phyloP scores from a whole-genome alignment of 2,888 invertebrate genomes.

The Acleris literana region DNA sequence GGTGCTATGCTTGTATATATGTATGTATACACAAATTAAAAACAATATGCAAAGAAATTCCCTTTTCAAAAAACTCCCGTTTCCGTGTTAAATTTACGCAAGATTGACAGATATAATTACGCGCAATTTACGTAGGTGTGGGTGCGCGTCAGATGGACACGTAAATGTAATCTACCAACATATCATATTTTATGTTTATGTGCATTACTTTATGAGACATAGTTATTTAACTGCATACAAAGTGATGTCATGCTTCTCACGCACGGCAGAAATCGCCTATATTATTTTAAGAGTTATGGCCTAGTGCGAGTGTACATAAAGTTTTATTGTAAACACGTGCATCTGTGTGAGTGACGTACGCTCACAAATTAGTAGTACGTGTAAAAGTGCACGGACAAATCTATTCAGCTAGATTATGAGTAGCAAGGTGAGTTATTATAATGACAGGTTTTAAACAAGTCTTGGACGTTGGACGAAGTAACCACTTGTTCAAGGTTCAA shows the following conservation, averaged over 20 bases:
- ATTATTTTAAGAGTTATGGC: slow-evolving; percentile 71
- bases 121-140: background rate
- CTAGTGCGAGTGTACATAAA: slow-evolving; percentile 72
- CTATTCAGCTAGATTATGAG: slow-evolving; percentile 4
- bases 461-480: too few relatives aligned
- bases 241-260: slow-evolving; percentile 53
- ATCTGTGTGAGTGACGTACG: slow-evolving; percentile 55
- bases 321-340: slow-evolving; percentile 79
- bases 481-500: too few relatives aligned
- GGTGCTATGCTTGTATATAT: too few relatives aligned
- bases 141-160: slow-evolving; percentile 5
- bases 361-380: slow-evolving; percentile 44
- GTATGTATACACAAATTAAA: too few relatives aligned
- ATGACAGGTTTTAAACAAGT: too few relatives aligned
- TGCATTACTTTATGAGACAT: slow-evolving; percentile 15
- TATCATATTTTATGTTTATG: slow-evolving; percentile 6
- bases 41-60: too few relatives aligned
- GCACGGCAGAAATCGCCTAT: slow-evolving; percentile 70
- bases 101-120: background rate
- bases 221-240: slow-evolving; percentile 36
- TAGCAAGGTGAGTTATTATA: background rate
- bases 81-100: background rate
- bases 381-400: slow-evolving; percentile 42
- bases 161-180: slow-evolving; percentile 22
- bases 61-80: too few relatives aligned